phyloP scores from a whole-genome alignment of 2,113 vertebrate genomes.

The Collichthys lucidus region DNA sequence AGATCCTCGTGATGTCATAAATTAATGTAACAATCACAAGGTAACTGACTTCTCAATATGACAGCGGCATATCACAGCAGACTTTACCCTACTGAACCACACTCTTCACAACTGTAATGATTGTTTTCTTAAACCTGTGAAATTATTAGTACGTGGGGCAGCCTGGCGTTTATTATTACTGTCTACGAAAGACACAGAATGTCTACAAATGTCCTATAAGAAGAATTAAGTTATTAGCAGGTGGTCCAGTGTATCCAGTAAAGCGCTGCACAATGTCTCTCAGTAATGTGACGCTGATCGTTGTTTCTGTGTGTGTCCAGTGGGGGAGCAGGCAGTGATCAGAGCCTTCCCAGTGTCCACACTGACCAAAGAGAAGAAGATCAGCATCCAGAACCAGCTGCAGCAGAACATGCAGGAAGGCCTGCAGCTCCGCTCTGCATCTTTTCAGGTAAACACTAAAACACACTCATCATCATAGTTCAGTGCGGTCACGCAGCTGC shows the following conservation, averaged over 20 bases:
- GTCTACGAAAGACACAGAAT: background rate
- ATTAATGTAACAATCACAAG: background rate
- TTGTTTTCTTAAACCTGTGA: background rate
- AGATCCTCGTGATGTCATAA: background rate
- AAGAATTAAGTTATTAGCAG: background rate
- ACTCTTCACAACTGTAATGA: background rate
- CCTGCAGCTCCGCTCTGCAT: constrained; percentile 93
- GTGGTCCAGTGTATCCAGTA: background rate
- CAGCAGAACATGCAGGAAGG: constrained; percentile 98
- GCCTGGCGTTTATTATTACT: background rate
- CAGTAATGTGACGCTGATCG: constrained; percentile 4
- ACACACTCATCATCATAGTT: background rate
- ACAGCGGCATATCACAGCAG: background rate
- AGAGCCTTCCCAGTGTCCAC: constrained; percentile 95
- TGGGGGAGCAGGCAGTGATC: constrained; percentile 94
- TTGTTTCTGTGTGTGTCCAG: constrained; percentile 78
- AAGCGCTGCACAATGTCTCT: background rate
- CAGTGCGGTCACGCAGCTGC: background rate
- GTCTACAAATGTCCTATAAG: no score
- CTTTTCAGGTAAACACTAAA: constrained; percentile 89
- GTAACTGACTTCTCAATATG: background rate
- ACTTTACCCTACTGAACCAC: background rate
- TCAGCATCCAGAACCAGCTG: constrained; percentile 94
- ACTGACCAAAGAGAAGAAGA: constrained; percentile 97
- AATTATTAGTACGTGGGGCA: background rate